Evolutionary conservation across 2,888 invertebrate genomes (phyloP), one percentile per base, ranked within the genome.

Genomic region (Cynaeus angustus): DNA sequence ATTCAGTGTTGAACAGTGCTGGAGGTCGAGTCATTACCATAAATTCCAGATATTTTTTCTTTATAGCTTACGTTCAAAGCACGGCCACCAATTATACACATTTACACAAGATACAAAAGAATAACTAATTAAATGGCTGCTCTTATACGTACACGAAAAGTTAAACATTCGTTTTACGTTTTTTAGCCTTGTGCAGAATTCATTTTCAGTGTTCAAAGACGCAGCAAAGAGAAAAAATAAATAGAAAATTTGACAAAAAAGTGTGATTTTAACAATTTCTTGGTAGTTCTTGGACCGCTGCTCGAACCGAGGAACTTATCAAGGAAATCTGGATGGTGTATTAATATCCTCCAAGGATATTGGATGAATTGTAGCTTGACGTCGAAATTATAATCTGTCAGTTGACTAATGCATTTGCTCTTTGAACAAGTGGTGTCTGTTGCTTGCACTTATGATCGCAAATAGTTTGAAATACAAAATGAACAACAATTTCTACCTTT

Each of bases 291-390:
- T n/a, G n/a, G n/a, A n/a, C n/a, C n/a, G n/a, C n/a, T n/a, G n/a
- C n/a, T n/a, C 21, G 21, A 21, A 21, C 5, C 16, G n/a, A 21
- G 21, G 2, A 21, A 21, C 21, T 21, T 21, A 37, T 53, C 10
- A 37, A 66, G 41, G 26, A 43, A 46, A 66, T 66, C 58, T 61
- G 66, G 37, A 53, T 48, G 26, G 46, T 66, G 58, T 66, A 50
- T 58, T 58, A 48, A 66, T 58, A 58, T 66, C 66, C 66, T 66
- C 37, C 12, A 26, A 58, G 50, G 48, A 58, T 66, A 66, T 66
- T 66, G 48, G 66, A 66, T 46, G 46, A 66, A 50, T 58, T 46
- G 41, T 37, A 41, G 37, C 12, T 38, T 58, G 50, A 50, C 37
- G 58, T 16, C 28, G 46, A 45, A 13, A 66, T 66, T 66, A 66